Percentiles rank a stretch among this genome's conserved stretches.
Conservation (phyloP, 1,140 invertebrate species). For the Drosophila rufa region DNA sequence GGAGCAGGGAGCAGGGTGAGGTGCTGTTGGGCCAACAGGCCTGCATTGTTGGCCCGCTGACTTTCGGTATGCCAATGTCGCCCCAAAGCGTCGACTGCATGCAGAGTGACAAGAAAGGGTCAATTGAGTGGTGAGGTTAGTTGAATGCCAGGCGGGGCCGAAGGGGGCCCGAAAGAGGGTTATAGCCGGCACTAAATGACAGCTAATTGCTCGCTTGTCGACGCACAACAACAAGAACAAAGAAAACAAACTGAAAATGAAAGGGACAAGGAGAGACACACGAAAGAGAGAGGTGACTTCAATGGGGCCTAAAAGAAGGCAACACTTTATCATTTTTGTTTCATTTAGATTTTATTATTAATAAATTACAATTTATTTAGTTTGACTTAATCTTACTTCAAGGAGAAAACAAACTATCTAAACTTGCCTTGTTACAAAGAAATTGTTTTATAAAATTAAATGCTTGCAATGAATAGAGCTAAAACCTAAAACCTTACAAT, state of each 20-base stretch:
- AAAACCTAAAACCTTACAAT: no score
- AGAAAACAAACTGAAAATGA: conserved; percentile 12
- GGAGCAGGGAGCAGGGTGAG: background rate
- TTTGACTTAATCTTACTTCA: no score
- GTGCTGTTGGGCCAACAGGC: background rate
- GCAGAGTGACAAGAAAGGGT: conserved; percentile 36
- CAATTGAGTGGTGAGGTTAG: conserved; percentile 27
- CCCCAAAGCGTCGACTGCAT: conserved; percentile 36
- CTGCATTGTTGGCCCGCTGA: conserved; percentile 35
- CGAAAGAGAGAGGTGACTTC: background rate
- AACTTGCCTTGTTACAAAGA: no score
- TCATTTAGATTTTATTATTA: no score
- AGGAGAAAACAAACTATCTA: no score
- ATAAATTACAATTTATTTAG: no score
- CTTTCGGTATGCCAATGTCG: conserved; percentile 41
- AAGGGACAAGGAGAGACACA: conserved; percentile 6
- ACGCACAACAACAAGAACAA: conserved; percentile 9
- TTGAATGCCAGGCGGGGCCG: background rate
- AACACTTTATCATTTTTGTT: background rate
- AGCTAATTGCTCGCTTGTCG: conserved; percentile 54
- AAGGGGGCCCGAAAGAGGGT: background rate
- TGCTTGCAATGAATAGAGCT: no score
- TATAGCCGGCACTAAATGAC: conserved; percentile 39
- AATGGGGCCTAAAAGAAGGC: conserved; percentile 5
- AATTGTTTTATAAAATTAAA: no score